Percentiles rank a stretch among this genome's conserved stretches.
Conservation (phyloP, 2,797 vertebrate genomes). For the Halcyon smyrnensis region DNA sequence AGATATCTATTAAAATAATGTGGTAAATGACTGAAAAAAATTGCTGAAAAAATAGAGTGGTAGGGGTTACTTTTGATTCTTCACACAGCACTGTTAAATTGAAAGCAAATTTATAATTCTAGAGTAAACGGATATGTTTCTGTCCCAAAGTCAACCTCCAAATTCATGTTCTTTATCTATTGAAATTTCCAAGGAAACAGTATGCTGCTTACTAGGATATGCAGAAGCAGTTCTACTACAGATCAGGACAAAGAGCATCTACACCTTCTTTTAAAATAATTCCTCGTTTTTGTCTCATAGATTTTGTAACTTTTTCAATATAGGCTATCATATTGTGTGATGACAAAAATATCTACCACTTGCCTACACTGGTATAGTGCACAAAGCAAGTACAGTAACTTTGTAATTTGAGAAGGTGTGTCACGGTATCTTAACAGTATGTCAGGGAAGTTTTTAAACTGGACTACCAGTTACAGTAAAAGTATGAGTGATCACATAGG, state of each 20-base stretch:
- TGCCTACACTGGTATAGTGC: not conserved
- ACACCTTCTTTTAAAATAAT: not conserved
- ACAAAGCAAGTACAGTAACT: not conserved
- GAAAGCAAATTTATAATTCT: not conserved
- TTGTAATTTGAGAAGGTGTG: not conserved
- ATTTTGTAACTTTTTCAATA: not conserved
- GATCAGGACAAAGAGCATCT: not conserved
- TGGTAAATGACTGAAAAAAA: not conserved
- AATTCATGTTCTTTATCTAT: not conserved
- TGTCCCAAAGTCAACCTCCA: not conserved
- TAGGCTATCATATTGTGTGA: not conserved
- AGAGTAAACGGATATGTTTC: not conserved
- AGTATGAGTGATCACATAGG: not conserved
- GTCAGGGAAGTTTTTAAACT: not conserved
- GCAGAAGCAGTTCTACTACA: not conserved
- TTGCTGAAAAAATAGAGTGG: not conserved
- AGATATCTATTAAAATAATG: not conserved
- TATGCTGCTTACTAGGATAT: not conserved
- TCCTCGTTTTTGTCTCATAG: not conserved
- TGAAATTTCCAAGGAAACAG: not conserved
- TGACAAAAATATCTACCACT: not conserved
- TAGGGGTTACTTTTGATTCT: not conserved
- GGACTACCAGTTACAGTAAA: not conserved
- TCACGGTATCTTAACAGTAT: not conserved
- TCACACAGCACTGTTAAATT: not conserved